Evolutionary conservation across 2,888 invertebrate genomes (phyloP), one percentile per base, ranked within the genome.

Genomic region (Tipula confusa): DNA sequence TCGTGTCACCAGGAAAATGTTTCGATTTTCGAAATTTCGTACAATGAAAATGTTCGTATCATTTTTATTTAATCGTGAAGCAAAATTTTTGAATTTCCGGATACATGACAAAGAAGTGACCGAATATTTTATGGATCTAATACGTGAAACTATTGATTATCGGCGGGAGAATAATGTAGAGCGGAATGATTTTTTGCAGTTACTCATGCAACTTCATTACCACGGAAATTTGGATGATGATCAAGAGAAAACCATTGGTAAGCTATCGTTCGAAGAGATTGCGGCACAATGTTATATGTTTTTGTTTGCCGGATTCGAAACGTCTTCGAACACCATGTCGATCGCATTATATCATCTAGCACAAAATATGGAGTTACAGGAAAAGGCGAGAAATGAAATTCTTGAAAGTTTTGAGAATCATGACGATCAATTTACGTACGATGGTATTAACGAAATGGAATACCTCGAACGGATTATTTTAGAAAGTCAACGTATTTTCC

Each of bases 251-350:
- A 15, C 83, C 4, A 24, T 2, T n/a, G 79, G 33, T 6, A 38
- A 29, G 2, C 38, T 84, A 9, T 24, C 83, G 9, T 29, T 84
- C 11, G 28, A 84, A 18, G 84, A 84, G 43, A 83, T 84, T 38
- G 83, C 84, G 15, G 84, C 84, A 29, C 84, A 84, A 24, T 33
- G 48, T 24, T 84, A 83, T 82, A 29, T 84, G n/a, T 84, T 84
- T 64, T 84, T 84, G n/a, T 83, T 84, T 79, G 93, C 92, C n/a
- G 93, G 93, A 0, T 92, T 92, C 85, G 92, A 93, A 87, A 92
- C 92, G 0, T 92, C 92, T 0, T 91, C 92, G 0, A 90, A 92
- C 0, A 90, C 92, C 0, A 90, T 92, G 0, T 90, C 91, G 85
- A 92, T 91, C 84, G 90, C 91, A 0, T 89, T 91, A 0, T 92